Conservation (phyloP, 1,140 invertebrate genomes). For the Chrysoperla carnea region DNA sequence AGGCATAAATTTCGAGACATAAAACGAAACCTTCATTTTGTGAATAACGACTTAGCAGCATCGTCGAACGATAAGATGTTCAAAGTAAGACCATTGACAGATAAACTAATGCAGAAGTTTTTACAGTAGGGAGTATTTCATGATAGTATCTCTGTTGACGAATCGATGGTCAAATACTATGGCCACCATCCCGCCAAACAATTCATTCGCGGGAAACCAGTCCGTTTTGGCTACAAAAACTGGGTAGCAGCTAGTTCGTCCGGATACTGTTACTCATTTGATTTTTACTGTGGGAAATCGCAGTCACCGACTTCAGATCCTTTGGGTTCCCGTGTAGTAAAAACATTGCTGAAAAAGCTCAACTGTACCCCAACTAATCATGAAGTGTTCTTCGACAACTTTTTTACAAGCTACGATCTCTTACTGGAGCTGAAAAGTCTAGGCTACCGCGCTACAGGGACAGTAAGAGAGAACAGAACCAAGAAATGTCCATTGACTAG, state of each 20-base stretch:
- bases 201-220: neutral
- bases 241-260: neutral
- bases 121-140: no score
- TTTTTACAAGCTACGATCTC: no score
- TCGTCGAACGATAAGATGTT: neutral
- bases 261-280: neutral
- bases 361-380: neutral
- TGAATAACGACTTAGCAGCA: no score
- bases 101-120: neutral
- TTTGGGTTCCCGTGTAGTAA: neutral
- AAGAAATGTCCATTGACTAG: neutral
- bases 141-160: neutral
- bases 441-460: neutral
- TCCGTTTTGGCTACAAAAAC: neutral
- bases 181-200: neutral
- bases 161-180: neutral
- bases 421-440: no score
- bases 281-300: neutral
- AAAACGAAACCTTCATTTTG: no score
- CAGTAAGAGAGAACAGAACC: neutral
- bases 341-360: neutral
- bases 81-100: neutral
- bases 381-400: neutral
- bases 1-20: no score
- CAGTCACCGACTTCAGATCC: no score